Conservation (phyloP, 2,888 invertebrate species). For the Molorchus minor region DNA sequence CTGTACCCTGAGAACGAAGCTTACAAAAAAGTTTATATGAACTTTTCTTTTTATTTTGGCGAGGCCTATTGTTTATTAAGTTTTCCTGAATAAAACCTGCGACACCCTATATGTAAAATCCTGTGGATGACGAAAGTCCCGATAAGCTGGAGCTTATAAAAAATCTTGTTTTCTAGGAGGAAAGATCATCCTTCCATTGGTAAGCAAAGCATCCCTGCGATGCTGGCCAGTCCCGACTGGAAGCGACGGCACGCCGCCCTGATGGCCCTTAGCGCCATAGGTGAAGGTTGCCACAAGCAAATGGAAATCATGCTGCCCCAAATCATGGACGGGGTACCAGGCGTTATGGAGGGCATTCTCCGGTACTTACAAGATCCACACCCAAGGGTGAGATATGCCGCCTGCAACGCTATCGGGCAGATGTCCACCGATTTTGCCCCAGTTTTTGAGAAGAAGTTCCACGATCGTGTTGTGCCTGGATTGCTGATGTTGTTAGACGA, state of each 20-base stretch:
- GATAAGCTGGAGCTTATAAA: no score
- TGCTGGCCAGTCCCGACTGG: slow-evolving; percentile 87
- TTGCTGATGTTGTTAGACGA: slow-evolving; percentile 90
- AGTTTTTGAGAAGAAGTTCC: slow-evolving; percentile 96
- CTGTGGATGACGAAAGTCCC: no score
- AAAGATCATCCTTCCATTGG: slow-evolving; percentile 88
- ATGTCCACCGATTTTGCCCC: slow-evolving; percentile 99
- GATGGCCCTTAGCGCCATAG: slow-evolving; percentile 98
- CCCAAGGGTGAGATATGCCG: slow-evolving; percentile 93
- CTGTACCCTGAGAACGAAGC: no score
- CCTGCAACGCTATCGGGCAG: slow-evolving; percentile 98
- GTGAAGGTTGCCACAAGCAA: slow-evolving; percentile 98
- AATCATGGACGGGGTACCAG: slow-evolving; percentile 85
- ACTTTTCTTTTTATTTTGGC: no score
- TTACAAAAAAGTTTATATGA: no score
- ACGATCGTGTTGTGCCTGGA: slow-evolving; percentile 93
- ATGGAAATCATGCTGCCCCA: slow-evolving; percentile 96
- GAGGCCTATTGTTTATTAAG: no score
- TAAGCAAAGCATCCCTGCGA: slow-evolving; percentile 80
- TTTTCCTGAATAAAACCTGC: no score
- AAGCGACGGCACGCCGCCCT: slow-evolving; percentile 94
- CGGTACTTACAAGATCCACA: slow-evolving; percentile 70
- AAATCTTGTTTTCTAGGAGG: slow-evolving; percentile 45
- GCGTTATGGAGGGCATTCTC: slow-evolving; percentile 59
- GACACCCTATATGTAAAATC: no score